A percentile compares a stretch with the other conserved stretches of the same genome.
phyloP scores from a whole-genome alignment of 2,888 invertebrate genomes.

The Drosophila diplacantha region DNA sequence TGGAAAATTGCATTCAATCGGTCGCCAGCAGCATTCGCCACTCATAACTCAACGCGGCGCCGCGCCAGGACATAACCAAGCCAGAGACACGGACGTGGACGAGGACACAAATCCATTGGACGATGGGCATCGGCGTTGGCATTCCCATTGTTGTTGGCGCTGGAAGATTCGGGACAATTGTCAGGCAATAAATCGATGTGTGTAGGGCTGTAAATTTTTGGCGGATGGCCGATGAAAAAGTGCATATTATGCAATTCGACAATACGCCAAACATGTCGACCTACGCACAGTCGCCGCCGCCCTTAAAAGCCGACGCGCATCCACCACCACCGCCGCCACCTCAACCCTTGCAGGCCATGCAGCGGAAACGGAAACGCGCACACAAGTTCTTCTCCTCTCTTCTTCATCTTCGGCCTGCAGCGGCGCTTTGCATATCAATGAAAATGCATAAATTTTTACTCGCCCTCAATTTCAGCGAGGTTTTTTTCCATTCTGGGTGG shows the following conservation, averaged over 20 bases:
- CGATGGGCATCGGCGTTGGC: constrained; percentile 46
- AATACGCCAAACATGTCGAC: constrained; percentile 72
- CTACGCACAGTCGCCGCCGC: constrained; percentile 45
- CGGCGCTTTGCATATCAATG: constrained; percentile 75
- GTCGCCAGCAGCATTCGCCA: constrained; percentile 44
- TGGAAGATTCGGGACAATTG: constrained; percentile 68
- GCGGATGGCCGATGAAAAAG: constrained; percentile 71
- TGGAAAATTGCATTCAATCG: constrained; percentile 61
- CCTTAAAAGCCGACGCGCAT: constrained; percentile 25
- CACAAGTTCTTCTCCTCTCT: constrained; percentile 58
- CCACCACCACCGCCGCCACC: constrained; percentile 9
- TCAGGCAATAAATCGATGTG: constrained; percentile 77
- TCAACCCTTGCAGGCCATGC: constrained; percentile 31
- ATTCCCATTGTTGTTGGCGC: constrained; percentile 61
- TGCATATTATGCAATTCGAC: constrained; percentile 76
- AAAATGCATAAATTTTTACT: constrained; percentile 73
- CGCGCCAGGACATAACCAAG: constrained; percentile 34
- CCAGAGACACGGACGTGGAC: constrained; percentile 46
- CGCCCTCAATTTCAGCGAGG: constrained; percentile 35
- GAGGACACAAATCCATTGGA: constrained; percentile 63
- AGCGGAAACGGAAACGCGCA: constrained; percentile 59
- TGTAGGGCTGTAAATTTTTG: constrained; percentile 76
- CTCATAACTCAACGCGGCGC: constrained; percentile 63
- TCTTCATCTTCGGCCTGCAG: constrained; percentile 56
- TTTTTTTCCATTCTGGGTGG: constrained; percentile 17